Conservation (phyloP, 2,888 invertebrate species). For the Drosophila subquinaria region DNA sequence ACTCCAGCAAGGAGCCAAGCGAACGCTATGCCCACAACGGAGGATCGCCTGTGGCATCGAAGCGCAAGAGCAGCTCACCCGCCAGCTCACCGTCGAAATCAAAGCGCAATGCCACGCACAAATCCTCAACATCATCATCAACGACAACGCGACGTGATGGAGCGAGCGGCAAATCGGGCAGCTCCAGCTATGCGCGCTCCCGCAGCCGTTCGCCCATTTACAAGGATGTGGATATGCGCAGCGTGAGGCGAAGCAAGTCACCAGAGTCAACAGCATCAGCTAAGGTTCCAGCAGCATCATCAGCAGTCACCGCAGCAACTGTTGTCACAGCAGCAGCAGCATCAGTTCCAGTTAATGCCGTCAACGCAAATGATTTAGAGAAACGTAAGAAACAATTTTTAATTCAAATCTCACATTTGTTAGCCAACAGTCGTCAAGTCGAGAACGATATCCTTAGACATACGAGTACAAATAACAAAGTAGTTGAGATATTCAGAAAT, state of each 20-base stretch:
- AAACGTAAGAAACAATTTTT: constrained; percentile 84
- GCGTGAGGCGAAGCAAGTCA: constrained; percentile 55
- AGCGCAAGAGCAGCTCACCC: constrained; percentile 81
- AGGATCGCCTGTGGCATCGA: constrained; percentile 61
- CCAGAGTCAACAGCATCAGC: constrained; percentile 46
- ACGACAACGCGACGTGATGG: constrained; percentile 18
- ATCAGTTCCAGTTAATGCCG: constrained; percentile 48
- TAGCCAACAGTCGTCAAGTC: constrained; percentile 58
- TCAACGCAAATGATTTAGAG: constrained; percentile 82
- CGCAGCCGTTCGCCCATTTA: constrained; percentile 83
- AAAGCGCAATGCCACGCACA: constrained; percentile 69
- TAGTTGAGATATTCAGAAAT: constrained; percentile 71
- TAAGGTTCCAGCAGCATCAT: constrained; percentile 32
- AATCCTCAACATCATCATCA: constrained; percentile 48
- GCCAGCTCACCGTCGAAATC: constrained; percentile 75
- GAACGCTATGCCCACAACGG: constrained; percentile 65
- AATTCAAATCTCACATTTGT: constrained; percentile 76
- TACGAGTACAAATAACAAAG: constrained; percentile 60
- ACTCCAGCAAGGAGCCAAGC: constrained; percentile 56
- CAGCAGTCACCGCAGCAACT: constrained; percentile 36
- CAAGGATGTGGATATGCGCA: constrained; percentile 80
- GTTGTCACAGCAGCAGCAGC: constrained; percentile 33
- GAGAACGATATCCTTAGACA: constrained; percentile 27
- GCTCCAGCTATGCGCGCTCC: constrained; percentile 62
- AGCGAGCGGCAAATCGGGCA: constrained; percentile 23